phyloP scores from a whole-genome alignment of 2,797 vertebrate genomes.

The Astyanax mexicanus region DNA sequence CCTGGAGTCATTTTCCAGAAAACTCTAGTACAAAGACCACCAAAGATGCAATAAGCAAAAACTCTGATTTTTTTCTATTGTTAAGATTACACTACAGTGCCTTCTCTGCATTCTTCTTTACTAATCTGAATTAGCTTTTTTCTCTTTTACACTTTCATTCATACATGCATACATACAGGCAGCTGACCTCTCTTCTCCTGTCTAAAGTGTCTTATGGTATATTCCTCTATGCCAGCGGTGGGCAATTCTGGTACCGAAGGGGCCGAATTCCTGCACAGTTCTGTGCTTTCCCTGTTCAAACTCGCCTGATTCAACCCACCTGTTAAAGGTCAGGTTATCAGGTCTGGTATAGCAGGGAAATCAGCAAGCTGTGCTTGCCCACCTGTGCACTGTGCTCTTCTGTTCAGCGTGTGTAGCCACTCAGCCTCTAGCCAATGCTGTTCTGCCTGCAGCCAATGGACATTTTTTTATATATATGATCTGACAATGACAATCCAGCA shows the following conservation, averaged over 20 bases:
- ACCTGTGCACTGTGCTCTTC: too few relatives aligned
- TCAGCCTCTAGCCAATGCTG: constrained; percentile 27
- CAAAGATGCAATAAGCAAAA: background rate
- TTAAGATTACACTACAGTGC: constrained; percentile 17
- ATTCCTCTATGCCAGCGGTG: background rate
- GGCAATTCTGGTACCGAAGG: too few relatives aligned
- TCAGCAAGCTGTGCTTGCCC: too few relatives aligned
- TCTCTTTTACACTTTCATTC: background rate
- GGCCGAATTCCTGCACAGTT: too few relatives aligned
- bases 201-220: constrained; percentile 6
- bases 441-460: background rate
- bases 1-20: constrained; percentile 10
- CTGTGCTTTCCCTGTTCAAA: too few relatives aligned
- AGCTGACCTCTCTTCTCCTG: constrained; percentile 22
- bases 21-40: background rate
- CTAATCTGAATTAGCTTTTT: background rate
- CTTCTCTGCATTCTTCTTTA: constrained; percentile 1
- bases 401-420: background rate
- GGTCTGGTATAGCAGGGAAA: too few relatives aligned
- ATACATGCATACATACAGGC: background rate
- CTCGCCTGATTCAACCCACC: too few relatives aligned
- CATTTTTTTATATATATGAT: constrained; percentile 1
- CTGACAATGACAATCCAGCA: constrained; percentile 38
- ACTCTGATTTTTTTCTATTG: background rate
- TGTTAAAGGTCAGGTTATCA: too few relatives aligned